phyloP scores from a whole-genome alignment of 2,888 invertebrate genomes.

The Helobdella robusta region DNA sequence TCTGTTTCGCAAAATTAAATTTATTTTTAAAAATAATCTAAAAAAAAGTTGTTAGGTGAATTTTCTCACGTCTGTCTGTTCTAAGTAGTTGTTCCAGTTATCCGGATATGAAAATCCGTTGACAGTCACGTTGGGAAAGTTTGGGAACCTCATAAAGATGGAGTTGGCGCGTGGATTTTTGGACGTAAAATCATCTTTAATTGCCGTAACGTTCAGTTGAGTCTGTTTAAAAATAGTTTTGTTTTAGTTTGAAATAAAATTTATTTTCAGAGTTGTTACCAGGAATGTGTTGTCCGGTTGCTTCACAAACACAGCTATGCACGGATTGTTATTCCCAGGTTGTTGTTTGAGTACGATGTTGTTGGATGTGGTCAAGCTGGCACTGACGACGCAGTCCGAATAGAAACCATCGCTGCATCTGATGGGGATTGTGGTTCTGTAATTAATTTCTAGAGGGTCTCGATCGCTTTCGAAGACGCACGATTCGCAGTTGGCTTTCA shows the following conservation, averaged over 20 bases:
- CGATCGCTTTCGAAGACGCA: conserved; percentile 14
- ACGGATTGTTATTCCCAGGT: not conserved
- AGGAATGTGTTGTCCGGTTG: not conserved
- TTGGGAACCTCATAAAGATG: conserved; percentile 14
- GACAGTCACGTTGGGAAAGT: not conserved
- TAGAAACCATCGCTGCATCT: conserved; percentile 13
- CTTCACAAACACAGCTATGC: not conserved
- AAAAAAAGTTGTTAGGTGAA: not conserved
- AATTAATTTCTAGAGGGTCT: conserved; percentile 9
- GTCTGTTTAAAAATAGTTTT: not conserved
- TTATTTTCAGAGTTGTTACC: not conserved
- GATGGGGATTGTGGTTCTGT: conserved; percentile 16
- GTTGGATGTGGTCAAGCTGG: conserved; percentile 3
- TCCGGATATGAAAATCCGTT: conserved; percentile 11
- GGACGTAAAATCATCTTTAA: conserved; percentile 21
- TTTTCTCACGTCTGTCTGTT: conserved; percentile 3
- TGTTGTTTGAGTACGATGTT: conserved; percentile 7
- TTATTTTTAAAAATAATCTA: not conserved
- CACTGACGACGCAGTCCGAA: conserved; percentile 6
- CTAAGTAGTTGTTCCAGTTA: conserved; percentile 12
- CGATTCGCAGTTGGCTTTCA: not conserved
- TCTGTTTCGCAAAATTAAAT: not conserved
- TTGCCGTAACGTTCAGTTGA: not conserved
- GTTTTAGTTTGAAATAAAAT: not conserved
- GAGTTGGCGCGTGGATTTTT: not conserved